Evolutionary conservation across 1,140 invertebrate species (phyloP).

Genomic region (Macrobrachium rosenbergii): DNA sequence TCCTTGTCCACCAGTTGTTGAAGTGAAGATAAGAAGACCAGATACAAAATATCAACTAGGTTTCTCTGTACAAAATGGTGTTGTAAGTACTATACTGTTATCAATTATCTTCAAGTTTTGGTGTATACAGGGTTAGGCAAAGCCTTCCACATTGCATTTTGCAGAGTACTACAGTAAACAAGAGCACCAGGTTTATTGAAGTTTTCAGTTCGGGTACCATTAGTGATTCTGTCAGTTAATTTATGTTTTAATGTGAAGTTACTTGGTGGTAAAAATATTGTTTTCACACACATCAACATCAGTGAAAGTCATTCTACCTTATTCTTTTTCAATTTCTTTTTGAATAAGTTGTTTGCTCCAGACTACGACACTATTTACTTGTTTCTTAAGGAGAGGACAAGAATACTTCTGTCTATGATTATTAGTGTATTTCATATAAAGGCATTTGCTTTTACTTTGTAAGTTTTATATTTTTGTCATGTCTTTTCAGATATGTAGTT

Average conservation of each 20-base stretch:
- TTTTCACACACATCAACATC: too few relatives aligned
- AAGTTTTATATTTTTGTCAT: constrained; percentile 42
- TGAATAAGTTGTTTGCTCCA: too few relatives aligned
- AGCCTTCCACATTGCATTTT: background rate
- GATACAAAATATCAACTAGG: constrained; percentile 99
- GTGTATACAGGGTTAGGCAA: constrained; percentile 2
- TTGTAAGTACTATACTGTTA: constrained; percentile 78
- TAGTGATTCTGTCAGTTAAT: too few relatives aligned
- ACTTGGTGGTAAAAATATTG: too few relatives aligned
- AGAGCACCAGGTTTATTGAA: too few relatives aligned
- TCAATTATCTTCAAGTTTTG: constrained; percentile 4
- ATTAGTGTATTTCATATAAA: background rate
- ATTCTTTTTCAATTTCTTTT: too few relatives aligned
- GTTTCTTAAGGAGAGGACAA: too few relatives aligned
- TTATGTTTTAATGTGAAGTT: too few relatives aligned
- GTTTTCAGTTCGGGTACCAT: too few relatives aligned
- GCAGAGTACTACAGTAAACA: too few relatives aligned
- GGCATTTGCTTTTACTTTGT: background rate
- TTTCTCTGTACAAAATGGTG: constrained; percentile 99
- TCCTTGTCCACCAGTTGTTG: constrained; percentile 99
- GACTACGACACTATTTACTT: too few relatives aligned
- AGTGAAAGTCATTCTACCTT: too few relatives aligned
- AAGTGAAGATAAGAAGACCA: constrained; percentile 98
- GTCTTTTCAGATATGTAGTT: constrained; percentile 95
- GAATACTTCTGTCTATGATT: background rate